Percentiles rank a stretch among this genome's conserved stretches.
Conservation (phyloP, 2,797 vertebrate genomes). For the Nannoperca australis region DNA sequence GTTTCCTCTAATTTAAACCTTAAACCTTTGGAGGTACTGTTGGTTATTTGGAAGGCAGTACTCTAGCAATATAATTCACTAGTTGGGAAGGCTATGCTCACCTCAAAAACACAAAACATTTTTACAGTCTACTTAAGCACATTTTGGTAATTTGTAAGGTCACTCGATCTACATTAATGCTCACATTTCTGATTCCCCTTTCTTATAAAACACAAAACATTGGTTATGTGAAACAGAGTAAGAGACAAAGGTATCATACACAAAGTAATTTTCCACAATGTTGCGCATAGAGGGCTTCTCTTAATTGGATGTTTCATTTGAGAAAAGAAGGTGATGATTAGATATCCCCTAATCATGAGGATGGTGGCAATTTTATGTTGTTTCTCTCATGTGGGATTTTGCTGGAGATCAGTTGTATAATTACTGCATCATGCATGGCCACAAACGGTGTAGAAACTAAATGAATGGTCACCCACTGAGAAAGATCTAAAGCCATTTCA, state of each 20-base stretch:
- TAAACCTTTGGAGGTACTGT: slow-evolving; percentile 81
- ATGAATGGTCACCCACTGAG: slow-evolving; percentile 63
- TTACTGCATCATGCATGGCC: slow-evolving; percentile 81
- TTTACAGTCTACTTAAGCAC: slow-evolving; percentile 75
- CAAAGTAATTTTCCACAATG: slow-evolving; percentile 56
- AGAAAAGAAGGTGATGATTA: slow-evolving; percentile 58
- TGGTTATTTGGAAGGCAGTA: slow-evolving; percentile 82
- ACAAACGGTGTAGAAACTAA: slow-evolving; percentile 68
- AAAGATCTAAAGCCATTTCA: slow-evolving; percentile 74
- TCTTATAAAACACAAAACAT: slow-evolving; percentile 73
- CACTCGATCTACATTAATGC: slow-evolving; percentile 76
- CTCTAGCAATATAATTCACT: slow-evolving; percentile 67
- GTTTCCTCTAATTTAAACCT: slow-evolving; percentile 70
- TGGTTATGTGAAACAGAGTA: slow-evolving; percentile 70
- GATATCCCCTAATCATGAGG: slow-evolving; percentile 36
- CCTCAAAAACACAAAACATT: slow-evolving; percentile 64
- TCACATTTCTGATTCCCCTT: slow-evolving; percentile 70
- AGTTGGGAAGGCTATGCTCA: slow-evolving; percentile 65
- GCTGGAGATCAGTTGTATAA: slow-evolving; percentile 69
- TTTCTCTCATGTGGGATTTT: slow-evolving; percentile 55
- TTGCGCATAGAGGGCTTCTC: slow-evolving; percentile 50
- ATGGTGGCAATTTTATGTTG: slow-evolving; percentile 49
- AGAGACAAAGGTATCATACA: slow-evolving; percentile 67
- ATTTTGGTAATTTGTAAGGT: slow-evolving; percentile 85
- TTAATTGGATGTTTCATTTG: slow-evolving; percentile 45